phyloP scores from a whole-genome alignment of 2,888 invertebrate genomes.

The Papilio protenor region DNA sequence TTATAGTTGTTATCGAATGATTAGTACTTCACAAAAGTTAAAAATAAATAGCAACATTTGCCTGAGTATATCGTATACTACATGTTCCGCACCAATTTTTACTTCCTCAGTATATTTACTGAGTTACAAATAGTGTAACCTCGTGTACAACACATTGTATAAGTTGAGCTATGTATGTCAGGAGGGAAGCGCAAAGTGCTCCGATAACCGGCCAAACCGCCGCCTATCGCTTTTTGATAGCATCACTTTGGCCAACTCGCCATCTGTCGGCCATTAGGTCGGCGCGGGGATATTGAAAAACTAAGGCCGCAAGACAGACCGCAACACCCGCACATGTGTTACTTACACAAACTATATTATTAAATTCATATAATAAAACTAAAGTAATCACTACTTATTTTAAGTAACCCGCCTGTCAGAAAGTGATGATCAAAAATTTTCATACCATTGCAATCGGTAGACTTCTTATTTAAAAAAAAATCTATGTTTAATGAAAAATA shows the following conservation, averaged over 20 bases:
- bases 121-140: constrained; percentile 56
- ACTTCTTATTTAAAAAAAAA: not conserved
- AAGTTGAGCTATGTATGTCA: constrained; percentile 77
- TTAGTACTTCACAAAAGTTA: not conserved
- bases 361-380: constrained; percentile 28
- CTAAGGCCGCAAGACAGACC: constrained; percentile 66
- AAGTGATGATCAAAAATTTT: not conserved
- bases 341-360: constrained; percentile 41
- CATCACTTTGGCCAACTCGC: constrained; percentile 83
- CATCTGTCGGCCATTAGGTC: constrained; percentile 83
- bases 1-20: no score
- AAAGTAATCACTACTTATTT: not conserved
- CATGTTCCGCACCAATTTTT: not conserved
- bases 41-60: not conserved
- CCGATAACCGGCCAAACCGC: constrained; percentile 81
- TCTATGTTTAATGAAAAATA: not conserved
- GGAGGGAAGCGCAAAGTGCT: constrained; percentile 75
- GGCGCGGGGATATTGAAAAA: constrained; percentile 80
- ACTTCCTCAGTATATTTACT: not conserved
- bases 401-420: not conserved
- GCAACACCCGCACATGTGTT: constrained; percentile 47
- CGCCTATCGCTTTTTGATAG: constrained; percentile 84
- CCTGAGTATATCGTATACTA: not conserved
- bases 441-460: not conserved
- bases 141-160: constrained; percentile 66